Evolutionary conservation across 2,888 invertebrate genomes (phyloP), one percentile per base, ranked within the genome.

Genomic region (Scrobipalpa costella): DNA sequence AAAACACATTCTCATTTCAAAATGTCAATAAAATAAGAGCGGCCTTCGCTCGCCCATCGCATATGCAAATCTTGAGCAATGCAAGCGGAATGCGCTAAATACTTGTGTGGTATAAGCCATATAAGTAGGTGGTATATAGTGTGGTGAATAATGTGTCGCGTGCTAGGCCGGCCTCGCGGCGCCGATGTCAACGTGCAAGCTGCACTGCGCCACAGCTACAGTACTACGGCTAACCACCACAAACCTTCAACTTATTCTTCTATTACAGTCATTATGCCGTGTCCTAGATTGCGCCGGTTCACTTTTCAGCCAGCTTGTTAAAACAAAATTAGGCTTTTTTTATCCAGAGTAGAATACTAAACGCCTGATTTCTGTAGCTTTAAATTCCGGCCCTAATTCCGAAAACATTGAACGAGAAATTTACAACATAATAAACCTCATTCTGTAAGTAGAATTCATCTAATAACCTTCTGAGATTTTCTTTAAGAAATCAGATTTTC

Each of bases 121-220:
- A 40, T 15, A 44, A n/a, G n/a, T n/a, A n/a, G 15, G 44, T 44
- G 40, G 40, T 11, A 13, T n/a, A n/a, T n/a, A n/a, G n/a, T n/a
- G n/a, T n/a, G n/a, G 13, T 13, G 13, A n/a, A 44, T n/a, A 83
- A 85, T 83, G 76, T 84, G 80, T 89, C 80, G 90, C 88, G 89
- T 90, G 90, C 80, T 69, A 40, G 58, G 52, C 66, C 50, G 66
- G 50, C 63, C 57, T 13, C 61, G 74, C 76, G 85, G 83, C 85
- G 86, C 83, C 85, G 74, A 71, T 85, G 87, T 86, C 88, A 84
- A 81, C 85, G 81, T 76, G 33, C 59, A 13, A n/a, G 59, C 44
- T 59, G 61, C 80, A 80, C 78, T 78, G 83, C 84, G 78, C 79
- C 88, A 55, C 62, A 61, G 50, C 61, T 15, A 33, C 55, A n/a